A percentile compares a stretch with the other conserved stretches of the same genome.
phyloP scores from a whole-genome alignment of 1,140 invertebrate genomes.

The Drosophila repleta region DNA sequence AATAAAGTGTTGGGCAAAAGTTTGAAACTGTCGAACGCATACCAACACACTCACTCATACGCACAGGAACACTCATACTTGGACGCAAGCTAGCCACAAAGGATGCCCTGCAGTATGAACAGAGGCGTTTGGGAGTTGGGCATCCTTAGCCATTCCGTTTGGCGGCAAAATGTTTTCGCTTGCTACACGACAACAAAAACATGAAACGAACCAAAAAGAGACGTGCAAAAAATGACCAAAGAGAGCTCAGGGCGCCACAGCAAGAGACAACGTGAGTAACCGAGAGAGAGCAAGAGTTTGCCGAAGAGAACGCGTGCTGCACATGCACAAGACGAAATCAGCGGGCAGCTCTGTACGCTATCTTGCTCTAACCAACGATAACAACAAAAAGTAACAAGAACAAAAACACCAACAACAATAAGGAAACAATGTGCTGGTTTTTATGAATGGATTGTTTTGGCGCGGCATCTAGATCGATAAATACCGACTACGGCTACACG shows the following conservation, averaged over 20 bases:
- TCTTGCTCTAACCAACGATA: constrained; percentile 27
- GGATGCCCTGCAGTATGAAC: constrained; percentile 36
- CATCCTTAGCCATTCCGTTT: constrained; percentile 77
- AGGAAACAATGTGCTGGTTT: constrained; percentile 78
- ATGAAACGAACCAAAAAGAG: constrained; percentile 51
- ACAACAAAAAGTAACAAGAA: constrained; percentile 24
- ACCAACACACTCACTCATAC: constrained; percentile 17
- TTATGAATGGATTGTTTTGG: constrained; percentile 83
- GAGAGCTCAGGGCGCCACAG: constrained; percentile 6
- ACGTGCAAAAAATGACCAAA: constrained; percentile 34
- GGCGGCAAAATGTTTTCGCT: constrained; percentile 81
- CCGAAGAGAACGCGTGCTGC: constrained; percentile 44
- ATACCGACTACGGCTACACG: constrained; percentile 70
- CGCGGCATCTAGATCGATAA: constrained; percentile 82
- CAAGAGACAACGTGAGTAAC: neutral
- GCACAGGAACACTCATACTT: neutral
- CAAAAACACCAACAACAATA: constrained; percentile 31
- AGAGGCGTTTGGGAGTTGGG: neutral
- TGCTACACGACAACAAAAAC: constrained; percentile 71
- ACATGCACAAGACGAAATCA: constrained; percentile 55
- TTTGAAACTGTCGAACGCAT: constrained; percentile 52
- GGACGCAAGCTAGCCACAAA: constrained; percentile 48
- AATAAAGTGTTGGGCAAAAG: constrained; percentile 79
- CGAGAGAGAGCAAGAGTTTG: constrained; percentile 15
- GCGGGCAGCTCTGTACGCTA: constrained; percentile 40